Base-by-base conservation (phyloP, 2,888 invertebrate genomes). In the Notodonta dromedarius region DNA sequence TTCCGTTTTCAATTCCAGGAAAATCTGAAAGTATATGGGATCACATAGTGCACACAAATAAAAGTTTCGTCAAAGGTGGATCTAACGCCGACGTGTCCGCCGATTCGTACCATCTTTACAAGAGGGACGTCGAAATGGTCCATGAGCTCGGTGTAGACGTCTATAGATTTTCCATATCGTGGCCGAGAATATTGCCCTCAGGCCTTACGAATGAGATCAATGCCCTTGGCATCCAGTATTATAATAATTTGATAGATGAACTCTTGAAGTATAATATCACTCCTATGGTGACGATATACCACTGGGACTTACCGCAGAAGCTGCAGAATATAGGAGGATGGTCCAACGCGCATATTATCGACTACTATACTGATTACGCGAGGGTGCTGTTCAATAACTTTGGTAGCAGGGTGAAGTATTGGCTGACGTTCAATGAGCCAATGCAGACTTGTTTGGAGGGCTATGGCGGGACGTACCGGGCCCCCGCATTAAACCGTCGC, bases 371-470 rank as follows among this genome's bases (percentile, higher is more conserved):
- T 32, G 95, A 96, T 74, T 96, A 95, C 68, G 95, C 96, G 0
- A 94, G 93, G 66, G 74, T 96, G 42, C 79, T 96, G 61, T 94
- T 95, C 67, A 92, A 94, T 58, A 88, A 95, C 77, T 96, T 94
- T 69, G 96, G 94, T 0, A 94, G 94, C 71, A 94, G 95, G 78
- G 95, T 96, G 7, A 95, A 94, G 82, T 92, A 94, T 64, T 97
- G 97, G 97, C 94, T 96, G 12, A 97, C 97, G 0, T 94, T 97
- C 70, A 97, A 97, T 80, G 97, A 97, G 79, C 97, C 97, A 3
- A 94, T 93, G 89, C 90, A 94, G 73, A 92, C 94, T 53, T 94
- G 94, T 73, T 82, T 91, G 63, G 88, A 89, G 68, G 94, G 94
- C 3, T 95, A 95, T 71, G 95, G 95, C 3, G 94, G 94, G 35